Evolutionary conservation across 2,113 vertebrate genomes (phyloP).

Genomic region (Chaetodon auriga): DNA sequence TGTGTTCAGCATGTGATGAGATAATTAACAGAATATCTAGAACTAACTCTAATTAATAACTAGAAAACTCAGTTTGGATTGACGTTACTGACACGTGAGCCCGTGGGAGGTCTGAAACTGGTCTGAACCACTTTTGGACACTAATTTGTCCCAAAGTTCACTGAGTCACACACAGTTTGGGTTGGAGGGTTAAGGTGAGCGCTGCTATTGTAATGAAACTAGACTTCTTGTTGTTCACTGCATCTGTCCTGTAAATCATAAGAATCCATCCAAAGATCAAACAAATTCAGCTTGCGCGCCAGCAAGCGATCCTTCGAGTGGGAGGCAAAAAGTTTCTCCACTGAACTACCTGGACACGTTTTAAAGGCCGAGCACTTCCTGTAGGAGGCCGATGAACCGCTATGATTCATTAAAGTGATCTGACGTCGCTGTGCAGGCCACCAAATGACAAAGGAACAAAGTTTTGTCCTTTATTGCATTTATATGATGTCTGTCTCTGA

Average conservation of each 20-base stretch:
- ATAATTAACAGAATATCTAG: too few relatives aligned
- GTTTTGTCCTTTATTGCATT: conserved; percentile 28
- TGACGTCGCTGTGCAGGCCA: not conserved
- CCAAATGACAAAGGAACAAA: conserved; percentile 7
- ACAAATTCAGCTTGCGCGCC: not conserved
- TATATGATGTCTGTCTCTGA: not conserved
- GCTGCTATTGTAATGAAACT: not conserved
- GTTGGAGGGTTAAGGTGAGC: too few relatives aligned
- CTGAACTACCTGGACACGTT: not conserved
- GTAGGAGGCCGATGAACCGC: not conserved
- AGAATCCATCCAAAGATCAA: not conserved
- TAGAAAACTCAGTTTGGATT: not conserved
- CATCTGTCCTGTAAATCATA: not conserved
- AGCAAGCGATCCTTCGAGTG: not conserved
- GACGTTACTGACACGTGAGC: not conserved
- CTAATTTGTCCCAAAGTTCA: not conserved
- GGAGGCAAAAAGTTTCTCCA: not conserved
- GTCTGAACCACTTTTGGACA: not conserved
- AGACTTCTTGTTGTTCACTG: not conserved
- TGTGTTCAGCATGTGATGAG: too few relatives aligned
- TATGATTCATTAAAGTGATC: not conserved
- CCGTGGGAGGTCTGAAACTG: not conserved
- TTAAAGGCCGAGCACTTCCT: not conserved
- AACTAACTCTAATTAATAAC: too few relatives aligned
- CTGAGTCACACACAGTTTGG: not conserved